phyloP scores from a whole-genome alignment of 2,797 vertebrate genomes.

The Lagocephalus sceleratus region DNA sequence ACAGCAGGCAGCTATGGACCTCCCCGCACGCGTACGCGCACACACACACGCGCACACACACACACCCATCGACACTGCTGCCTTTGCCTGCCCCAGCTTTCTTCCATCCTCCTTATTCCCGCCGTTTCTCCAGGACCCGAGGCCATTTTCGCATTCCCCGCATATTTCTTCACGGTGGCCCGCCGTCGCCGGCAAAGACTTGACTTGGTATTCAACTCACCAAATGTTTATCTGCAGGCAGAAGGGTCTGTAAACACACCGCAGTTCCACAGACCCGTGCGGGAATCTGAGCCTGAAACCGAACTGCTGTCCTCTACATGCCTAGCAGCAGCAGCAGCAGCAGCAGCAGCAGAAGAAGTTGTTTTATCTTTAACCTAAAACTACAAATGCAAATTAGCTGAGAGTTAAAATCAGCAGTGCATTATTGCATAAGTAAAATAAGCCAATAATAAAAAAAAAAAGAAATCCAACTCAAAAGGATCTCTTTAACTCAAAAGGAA shows the following conservation, averaged over 20 bases:
- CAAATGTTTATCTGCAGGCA: constrained; percentile 17
- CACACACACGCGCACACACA: background rate
- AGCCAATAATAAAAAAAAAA: no score
- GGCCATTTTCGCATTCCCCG: constrained; percentile 64
- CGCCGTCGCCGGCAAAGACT: constrained; percentile 28
- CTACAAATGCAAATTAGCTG: no score
- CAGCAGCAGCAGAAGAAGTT: no score
- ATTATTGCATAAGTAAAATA: no score
- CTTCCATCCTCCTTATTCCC: background rate
- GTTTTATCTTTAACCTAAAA: no score
- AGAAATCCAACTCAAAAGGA: no score
- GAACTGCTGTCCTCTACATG: no score
- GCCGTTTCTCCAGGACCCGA: constrained; percentile 19
- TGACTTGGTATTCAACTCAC: constrained; percentile 14
- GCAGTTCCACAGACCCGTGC: no score
- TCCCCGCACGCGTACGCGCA: background rate
- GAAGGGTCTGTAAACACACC: background rate
- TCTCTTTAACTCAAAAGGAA: no score
- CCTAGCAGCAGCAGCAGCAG: no score
- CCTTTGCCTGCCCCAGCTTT: constrained; percentile 10
- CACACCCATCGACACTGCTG: background rate
- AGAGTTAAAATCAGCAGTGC: no score
- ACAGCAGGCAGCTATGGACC: constrained; percentile 31
- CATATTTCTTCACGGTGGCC: constrained; percentile 45
- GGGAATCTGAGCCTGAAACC: no score